Evolutionary conservation across 2,113 vertebrate species (phyloP).

Genomic region (Corythaixoides concolor): DNA sequence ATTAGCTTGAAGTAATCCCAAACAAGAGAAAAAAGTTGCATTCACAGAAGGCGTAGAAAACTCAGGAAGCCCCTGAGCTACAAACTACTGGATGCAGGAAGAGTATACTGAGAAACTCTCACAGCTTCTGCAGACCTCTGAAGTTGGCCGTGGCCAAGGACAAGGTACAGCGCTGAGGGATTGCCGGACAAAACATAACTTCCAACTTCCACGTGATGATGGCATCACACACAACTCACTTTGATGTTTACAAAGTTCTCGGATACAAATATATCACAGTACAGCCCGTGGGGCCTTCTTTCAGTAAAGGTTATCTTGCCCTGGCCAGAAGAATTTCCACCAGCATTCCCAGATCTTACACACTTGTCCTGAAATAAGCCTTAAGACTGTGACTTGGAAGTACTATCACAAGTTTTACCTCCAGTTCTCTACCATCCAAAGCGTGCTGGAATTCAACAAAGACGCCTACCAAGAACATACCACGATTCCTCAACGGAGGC

Average conservation of each 20-base stretch:
- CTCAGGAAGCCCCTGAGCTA: neutral
- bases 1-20: neutral
- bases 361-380: neutral
- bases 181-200: neutral
- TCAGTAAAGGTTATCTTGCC: neutral
- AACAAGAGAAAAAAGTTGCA: neutral
- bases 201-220: rapidly evolving
- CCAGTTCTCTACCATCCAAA: neutral
- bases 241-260: neutral
- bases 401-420: neutral
- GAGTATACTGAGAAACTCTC: neutral
- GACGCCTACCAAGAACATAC: neutral
- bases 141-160: neutral
- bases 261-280: neutral
- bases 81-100: neutral
- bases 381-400: neutral
- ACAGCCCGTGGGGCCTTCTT: neutral
- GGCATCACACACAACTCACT: neutral
- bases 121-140: neutral
- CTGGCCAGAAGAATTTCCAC: neutral
- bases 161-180: neutral
- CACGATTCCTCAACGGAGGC: neutral
- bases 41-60: neutral
- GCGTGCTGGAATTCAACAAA: neutral
- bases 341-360: neutral